phyloP scores from a whole-genome alignment of 1,140 invertebrate genomes.

The Drosophila ambigua region DNA sequence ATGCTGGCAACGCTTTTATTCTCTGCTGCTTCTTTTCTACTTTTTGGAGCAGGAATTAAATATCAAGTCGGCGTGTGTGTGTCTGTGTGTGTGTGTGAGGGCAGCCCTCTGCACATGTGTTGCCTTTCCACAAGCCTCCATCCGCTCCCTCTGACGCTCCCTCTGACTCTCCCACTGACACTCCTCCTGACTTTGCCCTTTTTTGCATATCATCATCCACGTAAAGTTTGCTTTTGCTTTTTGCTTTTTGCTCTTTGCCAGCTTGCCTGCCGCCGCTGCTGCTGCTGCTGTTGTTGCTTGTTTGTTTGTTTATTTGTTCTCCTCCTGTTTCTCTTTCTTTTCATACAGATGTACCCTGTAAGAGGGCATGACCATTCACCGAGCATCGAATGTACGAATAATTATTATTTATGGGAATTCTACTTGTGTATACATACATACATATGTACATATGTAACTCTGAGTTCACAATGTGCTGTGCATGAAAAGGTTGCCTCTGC shows the following conservation, averaged over 20 bases:
- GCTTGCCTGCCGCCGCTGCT: constrained; percentile 5
- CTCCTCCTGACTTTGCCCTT: constrained; percentile 47
- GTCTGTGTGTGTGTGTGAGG: constrained; percentile 29
- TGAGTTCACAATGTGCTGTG: too few relatives aligned
- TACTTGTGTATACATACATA: too few relatives aligned
- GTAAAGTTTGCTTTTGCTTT: constrained; percentile 78
- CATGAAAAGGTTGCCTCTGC: too few relatives aligned
- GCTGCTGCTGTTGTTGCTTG: constrained; percentile 59
- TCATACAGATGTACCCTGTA: constrained; percentile 4
- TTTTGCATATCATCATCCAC: constrained; percentile 79
- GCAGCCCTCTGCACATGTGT: constrained; percentile 42
- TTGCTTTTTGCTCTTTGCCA: constrained; percentile 60
- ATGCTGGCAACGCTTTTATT: constrained; percentile 71
- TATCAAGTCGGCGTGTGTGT: constrained; percentile 54
- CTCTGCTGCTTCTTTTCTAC: constrained; percentile 38
- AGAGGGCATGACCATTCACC: neutral
- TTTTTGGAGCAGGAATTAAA: constrained; percentile 78
- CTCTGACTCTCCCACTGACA: constrained; percentile 16
- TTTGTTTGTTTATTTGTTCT: constrained; percentile 48
- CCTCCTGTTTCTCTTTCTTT: constrained; percentile 46
- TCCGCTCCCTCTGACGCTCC: constrained; percentile 20
- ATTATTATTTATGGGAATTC: too few relatives aligned
- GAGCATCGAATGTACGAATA: neutral
- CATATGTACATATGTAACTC: too few relatives aligned
- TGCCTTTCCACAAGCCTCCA: constrained; percentile 26